Conservation (phyloP, 2,113 vertebrate species). For the Microtus ochrogaster region DNA sequence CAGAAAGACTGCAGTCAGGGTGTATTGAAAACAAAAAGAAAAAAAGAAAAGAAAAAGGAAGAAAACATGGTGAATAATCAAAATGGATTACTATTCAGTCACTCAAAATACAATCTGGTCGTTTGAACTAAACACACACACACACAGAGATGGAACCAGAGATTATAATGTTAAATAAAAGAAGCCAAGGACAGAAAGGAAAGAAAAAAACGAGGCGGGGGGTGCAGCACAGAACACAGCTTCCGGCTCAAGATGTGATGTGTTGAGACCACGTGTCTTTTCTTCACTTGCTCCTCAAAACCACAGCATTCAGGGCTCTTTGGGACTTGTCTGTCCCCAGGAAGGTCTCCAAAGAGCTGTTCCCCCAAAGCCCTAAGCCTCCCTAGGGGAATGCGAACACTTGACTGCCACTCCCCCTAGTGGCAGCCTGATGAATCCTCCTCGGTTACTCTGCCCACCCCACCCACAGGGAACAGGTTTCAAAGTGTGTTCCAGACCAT, state of each 20-base stretch:
- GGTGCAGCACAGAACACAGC: background rate
- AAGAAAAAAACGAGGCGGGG: background rate
- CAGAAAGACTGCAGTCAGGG: background rate
- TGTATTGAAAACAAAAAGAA: background rate
- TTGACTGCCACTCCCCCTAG: conserved; percentile 79
- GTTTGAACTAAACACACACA: background rate
- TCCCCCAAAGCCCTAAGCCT: conserved; percentile 32
- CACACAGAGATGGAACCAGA: background rate
- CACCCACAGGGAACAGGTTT: background rate
- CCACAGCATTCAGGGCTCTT: background rate
- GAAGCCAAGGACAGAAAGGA: background rate
- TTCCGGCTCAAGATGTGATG: conserved; percentile 48
- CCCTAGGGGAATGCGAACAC: conserved; percentile 47
- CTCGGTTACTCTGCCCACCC: background rate
- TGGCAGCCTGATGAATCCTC: conserved; percentile 75
- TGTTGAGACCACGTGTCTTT: conserved; percentile 4
- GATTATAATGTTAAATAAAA: background rate
- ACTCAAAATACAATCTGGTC: background rate
- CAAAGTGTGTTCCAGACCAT: conserved; percentile 13
- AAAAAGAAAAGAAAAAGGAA: too few species aligned
- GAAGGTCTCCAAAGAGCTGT: background rate
- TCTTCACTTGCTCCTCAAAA: background rate
- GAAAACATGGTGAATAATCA: background rate
- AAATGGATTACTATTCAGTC: background rate
- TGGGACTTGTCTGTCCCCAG: background rate